Conservation (phyloP, 2,797 vertebrate genomes). For the Acestrorhynchus altus region DNA sequence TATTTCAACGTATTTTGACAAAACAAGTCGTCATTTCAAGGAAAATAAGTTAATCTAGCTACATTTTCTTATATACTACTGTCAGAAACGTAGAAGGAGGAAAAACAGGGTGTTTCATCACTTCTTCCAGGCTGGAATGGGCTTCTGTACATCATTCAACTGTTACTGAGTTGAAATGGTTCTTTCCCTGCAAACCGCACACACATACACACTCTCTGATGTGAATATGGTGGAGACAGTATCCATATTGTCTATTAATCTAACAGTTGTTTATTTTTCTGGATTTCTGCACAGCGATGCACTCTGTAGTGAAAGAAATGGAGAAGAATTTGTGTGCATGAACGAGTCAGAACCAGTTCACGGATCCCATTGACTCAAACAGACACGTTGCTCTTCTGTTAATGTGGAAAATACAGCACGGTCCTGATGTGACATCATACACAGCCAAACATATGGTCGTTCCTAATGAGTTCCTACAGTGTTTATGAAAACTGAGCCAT, state of each 20-base stretch:
- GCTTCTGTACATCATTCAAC: not conserved
- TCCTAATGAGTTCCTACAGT: not conserved
- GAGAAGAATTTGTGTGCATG: slow-evolving; percentile 19
- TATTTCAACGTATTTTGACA: too few species aligned
- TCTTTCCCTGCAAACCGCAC: not conserved
- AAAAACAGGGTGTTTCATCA: too few species aligned
- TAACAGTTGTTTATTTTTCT: not conserved
- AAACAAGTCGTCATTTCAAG: too few species aligned
- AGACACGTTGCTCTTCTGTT: not conserved
- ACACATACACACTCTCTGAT: not conserved
- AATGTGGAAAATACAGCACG: not conserved
- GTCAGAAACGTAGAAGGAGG: too few species aligned
- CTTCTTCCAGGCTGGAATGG: too few species aligned
- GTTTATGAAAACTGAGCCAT: not conserved
- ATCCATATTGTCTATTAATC: not conserved
- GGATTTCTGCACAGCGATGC: not conserved
- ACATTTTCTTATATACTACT: too few species aligned
- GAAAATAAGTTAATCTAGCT: too few species aligned
- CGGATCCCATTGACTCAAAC: not conserved
- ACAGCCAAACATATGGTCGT: not conserved
- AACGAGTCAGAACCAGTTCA: slow-evolving; percentile 2
- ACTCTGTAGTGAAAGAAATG: not conserved
- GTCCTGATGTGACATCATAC: not conserved
- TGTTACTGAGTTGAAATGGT: not conserved
- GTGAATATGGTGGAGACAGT: not conserved